Evolutionary conservation across 2,797 vertebrate genomes (phyloP).

Genomic region (Pampus argenteus): DNA sequence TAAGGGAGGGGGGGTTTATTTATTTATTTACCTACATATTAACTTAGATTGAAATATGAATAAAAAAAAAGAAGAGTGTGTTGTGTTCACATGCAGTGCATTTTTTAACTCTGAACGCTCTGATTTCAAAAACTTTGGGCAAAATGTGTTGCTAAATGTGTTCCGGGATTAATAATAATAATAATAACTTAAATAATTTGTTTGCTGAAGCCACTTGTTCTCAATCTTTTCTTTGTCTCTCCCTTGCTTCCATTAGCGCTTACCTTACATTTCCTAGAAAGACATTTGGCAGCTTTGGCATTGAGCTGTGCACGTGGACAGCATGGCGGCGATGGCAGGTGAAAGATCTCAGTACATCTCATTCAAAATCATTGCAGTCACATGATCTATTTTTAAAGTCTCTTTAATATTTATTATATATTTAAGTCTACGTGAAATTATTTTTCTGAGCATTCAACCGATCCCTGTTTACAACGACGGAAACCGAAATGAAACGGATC

Average conservation of each 20-base stretch:
- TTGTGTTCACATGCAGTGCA: not conserved
- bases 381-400: not conserved
- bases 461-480: not conserved
- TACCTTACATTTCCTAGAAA: not conserved
- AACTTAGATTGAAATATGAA: not conserved
- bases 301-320: slow-evolving; percentile 50
- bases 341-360: not conserved
- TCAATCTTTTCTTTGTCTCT: not conserved
- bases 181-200: too few relatives aligned
- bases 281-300: slow-evolving; percentile 12
- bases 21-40: not conserved
- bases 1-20: not conserved
- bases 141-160: not conserved
- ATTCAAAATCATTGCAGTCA: not conserved
- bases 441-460: not conserved
- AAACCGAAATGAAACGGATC: slow-evolving; percentile 15
- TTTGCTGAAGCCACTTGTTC: too few relatives aligned
- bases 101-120: not conserved
- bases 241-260: slow-evolving; percentile 1
- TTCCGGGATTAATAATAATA: not conserved
- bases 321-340: not conserved
- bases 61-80: not conserved
- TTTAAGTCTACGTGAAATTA: not conserved
- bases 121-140: not conserved
- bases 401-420: not conserved